Evolutionary conservation across 2,888 invertebrate species (phyloP), one percentile per base, ranked within the genome.

Genomic region (Hetaerina titia): DNA sequence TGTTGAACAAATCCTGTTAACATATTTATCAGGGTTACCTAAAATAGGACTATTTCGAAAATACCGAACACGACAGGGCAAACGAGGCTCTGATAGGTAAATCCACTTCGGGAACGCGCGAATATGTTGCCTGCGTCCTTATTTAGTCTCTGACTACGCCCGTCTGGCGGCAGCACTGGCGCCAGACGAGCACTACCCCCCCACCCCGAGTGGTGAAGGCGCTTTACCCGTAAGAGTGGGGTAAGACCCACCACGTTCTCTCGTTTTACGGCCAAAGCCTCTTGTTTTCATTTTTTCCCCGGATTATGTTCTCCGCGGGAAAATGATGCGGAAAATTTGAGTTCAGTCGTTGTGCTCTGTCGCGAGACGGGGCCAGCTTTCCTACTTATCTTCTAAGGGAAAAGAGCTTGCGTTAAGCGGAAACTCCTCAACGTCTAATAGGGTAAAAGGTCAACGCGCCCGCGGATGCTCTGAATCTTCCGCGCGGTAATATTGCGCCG

Each of bases 261-360:
- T 89, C 89, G n/a, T 58, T 89, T 56, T 89, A 89, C 58, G 89
- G 89, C 89, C 15, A 45, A 60, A 63, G 90, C 90, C 45, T 90
- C 81, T 25, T 45, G 31, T 81, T 81, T 81, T 81, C 81, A 90
- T 90, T 90, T 64, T 64, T 90, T 90, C 45, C 56, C 64, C 90
- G 90, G 90, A 90, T 90, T 90, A 90, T 64, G 45, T 90, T 64
- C 64, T 90, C 90, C 89, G 8, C 31, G 81, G 81, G 81, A 81
- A 90, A 90, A 90, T 90, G 90, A 90, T 90, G 63, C 90, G 90
- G 22, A 64, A 90, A 90, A 90, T 90, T 90, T 64, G 90, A 90
- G 90, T 90, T 45, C 45, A 64, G 90, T 45, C 63, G 90, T 45
- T 9, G 57, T 5, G 56, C 57, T 56, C 57, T 56, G 19, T 11